Base-by-base conservation (phyloP, 1,140 invertebrate genomes). In the Lepidotrigona ventralis region DNA sequence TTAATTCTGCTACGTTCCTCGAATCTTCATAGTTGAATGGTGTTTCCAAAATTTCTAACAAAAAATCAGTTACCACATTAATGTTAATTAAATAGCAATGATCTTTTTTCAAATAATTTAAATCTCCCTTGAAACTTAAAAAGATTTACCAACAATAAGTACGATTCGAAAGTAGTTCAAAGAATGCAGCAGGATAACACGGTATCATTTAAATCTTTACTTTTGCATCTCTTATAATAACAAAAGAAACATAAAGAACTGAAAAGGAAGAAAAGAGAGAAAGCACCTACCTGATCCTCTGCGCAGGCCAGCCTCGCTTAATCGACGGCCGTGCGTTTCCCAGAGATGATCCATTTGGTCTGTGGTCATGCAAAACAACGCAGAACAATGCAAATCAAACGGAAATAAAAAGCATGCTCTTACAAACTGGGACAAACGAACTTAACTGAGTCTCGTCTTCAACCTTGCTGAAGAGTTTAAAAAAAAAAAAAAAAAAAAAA, bases 311-410 rank as follows among this genome's bases (percentile, higher is more conserved):
- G 96, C 96, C 93, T 97, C 96, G 93, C 95, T 96, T 89, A 96
- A 94, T 90, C 95, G 95, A 86, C 95, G 95, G 76, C 95, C 95
- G 85, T 96, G 95, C 91, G 95, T 95, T 92, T 96, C 96, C 95
- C 96, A 96, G 76, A 96, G 94, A 87, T 95, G 95, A 92, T 96
- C 96, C 96, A 96, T 96, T 84, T 95, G 95, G 79, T 95, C 95
- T 93, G 95, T 92, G 90, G 93, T 94, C 95, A 96, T 96, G 95
- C 94, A 95, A 93, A 92, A 90, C 90, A 92, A 94, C 56, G 90
- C 91, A 91, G 90, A 91, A 91, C 86, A 92, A 92, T 88, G 89
- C 89, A 91, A 91, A 83, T 91, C 83, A 88, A 54, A 88, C 14
- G 89, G 92, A 91, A 94, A 85, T 92, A 94, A 39, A 93, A 94